Evolutionary conservation across 2,888 invertebrate genomes (phyloP).

Genomic region (Patella depressa): DNA sequence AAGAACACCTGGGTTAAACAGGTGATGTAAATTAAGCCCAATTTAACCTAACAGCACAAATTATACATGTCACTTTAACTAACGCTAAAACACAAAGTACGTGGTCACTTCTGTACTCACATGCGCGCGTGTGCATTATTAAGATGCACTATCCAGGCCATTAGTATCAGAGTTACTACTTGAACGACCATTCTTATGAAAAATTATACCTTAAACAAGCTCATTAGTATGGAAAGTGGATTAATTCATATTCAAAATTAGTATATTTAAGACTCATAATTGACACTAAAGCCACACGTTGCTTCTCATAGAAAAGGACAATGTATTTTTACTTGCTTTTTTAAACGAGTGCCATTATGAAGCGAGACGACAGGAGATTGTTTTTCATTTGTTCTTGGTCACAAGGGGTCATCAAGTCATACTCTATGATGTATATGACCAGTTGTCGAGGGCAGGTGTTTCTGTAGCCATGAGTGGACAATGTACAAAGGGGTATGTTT

Average conservation of each 20-base stretch:
- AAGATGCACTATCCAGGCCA: background rate
- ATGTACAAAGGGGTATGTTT: too few species aligned
- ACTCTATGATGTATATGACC: conserved; percentile 10
- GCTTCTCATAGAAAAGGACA: background rate
- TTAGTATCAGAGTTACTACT: background rate
- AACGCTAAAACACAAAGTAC: too few species aligned
- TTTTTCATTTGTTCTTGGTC: background rate
- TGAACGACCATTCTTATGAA: conserved; percentile 4
- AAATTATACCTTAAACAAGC: conserved; percentile 7
- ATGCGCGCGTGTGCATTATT: conserved; percentile 5
- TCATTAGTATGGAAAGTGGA: conserved; percentile 9
- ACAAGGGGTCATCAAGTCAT: background rate
- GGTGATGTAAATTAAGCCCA: too few species aligned
- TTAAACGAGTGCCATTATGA: background rate
- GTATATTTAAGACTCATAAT: background rate
- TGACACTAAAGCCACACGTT: background rate
- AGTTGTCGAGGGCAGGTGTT: conserved; percentile 7
- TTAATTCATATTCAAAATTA: conserved; percentile 13
- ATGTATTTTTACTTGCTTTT: background rate
- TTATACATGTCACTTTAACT: too few species aligned
- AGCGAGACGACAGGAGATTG: conserved; percentile 1
- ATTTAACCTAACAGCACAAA: too few species aligned
- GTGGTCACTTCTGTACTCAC: background rate
- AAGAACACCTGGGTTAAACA: too few species aligned
- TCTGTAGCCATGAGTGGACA: background rate